Percentiles rank a stretch among this genome's conserved stretches.
Conservation (phyloP, 2,797 vertebrate species). For the Hylomyscus alleni region DNA sequence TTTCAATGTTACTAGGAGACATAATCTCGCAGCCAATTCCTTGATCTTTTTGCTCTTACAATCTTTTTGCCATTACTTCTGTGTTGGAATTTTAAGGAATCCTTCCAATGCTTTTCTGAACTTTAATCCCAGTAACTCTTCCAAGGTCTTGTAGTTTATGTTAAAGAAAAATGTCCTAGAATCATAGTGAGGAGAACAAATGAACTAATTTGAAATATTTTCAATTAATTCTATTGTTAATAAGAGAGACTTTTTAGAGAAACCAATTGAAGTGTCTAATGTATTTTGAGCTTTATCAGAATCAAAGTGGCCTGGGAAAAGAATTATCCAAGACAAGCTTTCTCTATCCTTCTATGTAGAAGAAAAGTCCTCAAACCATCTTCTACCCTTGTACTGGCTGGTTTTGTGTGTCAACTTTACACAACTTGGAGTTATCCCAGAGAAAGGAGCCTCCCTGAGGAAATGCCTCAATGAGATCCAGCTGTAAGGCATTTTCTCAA, state of each 20-base stretch:
- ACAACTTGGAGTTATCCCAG: no score
- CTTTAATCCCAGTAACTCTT: background rate
- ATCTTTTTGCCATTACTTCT: background rate
- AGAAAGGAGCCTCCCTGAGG: no score
- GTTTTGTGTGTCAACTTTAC: no score
- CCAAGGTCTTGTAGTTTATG: background rate
- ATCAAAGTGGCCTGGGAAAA: background rate
- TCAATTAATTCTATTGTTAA: background rate
- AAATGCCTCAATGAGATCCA: no score
- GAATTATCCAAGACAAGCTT: background rate
- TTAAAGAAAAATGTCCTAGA: background rate
- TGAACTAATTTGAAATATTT: constrained; percentile 18
- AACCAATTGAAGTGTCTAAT: background rate
- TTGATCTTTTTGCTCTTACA: background rate
- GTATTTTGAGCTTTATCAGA: background rate
- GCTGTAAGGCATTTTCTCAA: no score
- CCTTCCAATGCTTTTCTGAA: background rate
- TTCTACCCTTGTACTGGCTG: background rate
- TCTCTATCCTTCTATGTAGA: background rate
- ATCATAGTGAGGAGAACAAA: background rate
- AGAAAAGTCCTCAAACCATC: background rate
- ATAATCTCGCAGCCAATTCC: background rate
- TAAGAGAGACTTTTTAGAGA: background rate
- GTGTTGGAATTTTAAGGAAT: background rate
- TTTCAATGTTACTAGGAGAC: background rate